Base-by-base conservation (phyloP, 2,888 invertebrate genomes). In the Brachycybe producta region DNA sequence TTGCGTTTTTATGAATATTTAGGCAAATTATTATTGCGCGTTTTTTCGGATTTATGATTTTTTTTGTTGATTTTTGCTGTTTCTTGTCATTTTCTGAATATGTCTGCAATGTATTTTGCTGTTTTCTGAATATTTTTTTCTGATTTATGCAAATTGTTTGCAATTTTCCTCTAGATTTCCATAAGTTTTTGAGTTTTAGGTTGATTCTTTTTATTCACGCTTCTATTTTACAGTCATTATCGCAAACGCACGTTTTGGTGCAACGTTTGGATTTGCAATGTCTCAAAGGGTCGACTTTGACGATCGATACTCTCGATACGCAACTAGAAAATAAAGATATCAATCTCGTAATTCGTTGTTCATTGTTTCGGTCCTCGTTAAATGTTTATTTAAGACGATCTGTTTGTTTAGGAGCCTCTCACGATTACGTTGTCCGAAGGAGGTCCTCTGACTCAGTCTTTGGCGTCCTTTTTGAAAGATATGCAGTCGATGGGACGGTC, bases 401-500 rank as follows among this genome's bases (percentile, higher is more conserved):
- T n/a, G n/a, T n/a, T 48, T 39, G 58, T 61, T 11, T 56, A 65
- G 65, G 58, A 62, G 32, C 57, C 61, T 15, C 59, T 70, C 24
- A 62, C 64, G 15, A 57, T 70, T n/a, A 56, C 55, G n/a, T 56
- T 67, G 28, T 58, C 61, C 24, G 67, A 67, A 27, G 61, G 62
- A 28, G 67, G 67, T 2, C 60, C 62, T 1, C 57, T 71, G 38
- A 68, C 67, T 5, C 59, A 64, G 19, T 61, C 67, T 3, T 57
- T 70, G 41, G 58, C 65, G 4, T 56, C 58, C 5, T 68, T 71
- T 57, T 61, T 69, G 32, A 63, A 64, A 39, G 67, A 69, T 49
- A 68, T 70, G 66, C 63, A 62, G 53, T 55, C 58, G 8, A 52
- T 61, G 8, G 57, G 61, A 11, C 61, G 60, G 41, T 58, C 57